Percentiles rank a stretch among this genome's conserved stretches.
Conservation (phyloP, 2,113 vertebrate species). For the Pyxicephalus adspersus region DNA sequence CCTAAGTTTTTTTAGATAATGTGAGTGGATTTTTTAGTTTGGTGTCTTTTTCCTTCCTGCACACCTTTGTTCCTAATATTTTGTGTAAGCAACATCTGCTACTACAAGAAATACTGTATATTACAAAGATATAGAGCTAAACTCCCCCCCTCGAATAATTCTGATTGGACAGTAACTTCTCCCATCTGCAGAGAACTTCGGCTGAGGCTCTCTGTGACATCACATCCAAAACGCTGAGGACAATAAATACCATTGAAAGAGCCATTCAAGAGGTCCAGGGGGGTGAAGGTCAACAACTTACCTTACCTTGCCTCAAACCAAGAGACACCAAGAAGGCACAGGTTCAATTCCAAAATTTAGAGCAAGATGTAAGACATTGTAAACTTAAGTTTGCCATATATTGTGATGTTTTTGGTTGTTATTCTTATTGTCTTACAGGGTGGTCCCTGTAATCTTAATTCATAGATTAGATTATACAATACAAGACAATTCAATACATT, state of each 20-base stretch:
- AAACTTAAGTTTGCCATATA: background rate
- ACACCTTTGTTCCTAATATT: too few relatives aligned
- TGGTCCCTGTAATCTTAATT: background rate
- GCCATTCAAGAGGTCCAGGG: slow-evolving; percentile 71
- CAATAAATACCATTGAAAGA: slow-evolving; percentile 81
- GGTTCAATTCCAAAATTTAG: slow-evolving; percentile 73
- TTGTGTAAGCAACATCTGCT: too few relatives aligned
- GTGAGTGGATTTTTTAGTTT: background rate
- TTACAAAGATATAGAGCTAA: background rate
- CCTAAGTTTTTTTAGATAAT: background rate
- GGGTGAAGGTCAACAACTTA: slow-evolving; percentile 34
- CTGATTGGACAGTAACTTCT: slow-evolving; percentile 40
- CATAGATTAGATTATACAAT: too few relatives aligned
- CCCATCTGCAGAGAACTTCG: slow-evolving; percentile 74
- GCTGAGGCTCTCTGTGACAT: slow-evolving; percentile 84
- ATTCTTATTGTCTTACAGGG: background rate
- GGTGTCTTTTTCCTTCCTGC: too few relatives aligned
- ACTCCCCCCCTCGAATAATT: background rate
- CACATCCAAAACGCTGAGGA: slow-evolving; percentile 81
- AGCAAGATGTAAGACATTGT: slow-evolving; percentile 79
- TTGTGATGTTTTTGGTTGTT: background rate
- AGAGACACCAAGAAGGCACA: slow-evolving; percentile 56
- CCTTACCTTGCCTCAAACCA: background rate
- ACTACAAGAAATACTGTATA: background rate
- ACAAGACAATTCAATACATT: too few relatives aligned